Conservation (phyloP, 2,888 invertebrate species). For the Amphipyra berbera region DNA sequence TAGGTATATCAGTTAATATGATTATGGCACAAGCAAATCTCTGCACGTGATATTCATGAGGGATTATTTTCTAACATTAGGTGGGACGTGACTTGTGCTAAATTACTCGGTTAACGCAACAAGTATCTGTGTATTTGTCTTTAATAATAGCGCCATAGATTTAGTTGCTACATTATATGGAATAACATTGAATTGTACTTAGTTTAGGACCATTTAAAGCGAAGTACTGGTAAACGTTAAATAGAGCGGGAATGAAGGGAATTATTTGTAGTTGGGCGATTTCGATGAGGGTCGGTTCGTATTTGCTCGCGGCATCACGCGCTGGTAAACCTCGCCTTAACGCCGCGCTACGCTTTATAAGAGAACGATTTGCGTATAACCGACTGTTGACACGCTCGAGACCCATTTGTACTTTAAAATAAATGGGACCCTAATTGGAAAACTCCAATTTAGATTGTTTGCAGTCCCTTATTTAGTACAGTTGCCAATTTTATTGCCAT, state of each 20-base stretch:
- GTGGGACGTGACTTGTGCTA: constrained; percentile 64
- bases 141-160: constrained; percentile 44
- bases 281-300: constrained; percentile 68
- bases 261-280: constrained; percentile 73
- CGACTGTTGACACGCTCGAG: constrained; percentile 62
- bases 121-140: constrained; percentile 53
- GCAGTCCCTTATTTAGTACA: constrained; percentile 40
- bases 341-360: constrained; percentile 60
- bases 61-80: constrained; percentile 68
- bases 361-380: constrained; percentile 63
- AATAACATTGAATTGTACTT: constrained; percentile 55
- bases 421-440: constrained; percentile 62
- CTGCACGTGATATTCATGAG: constrained; percentile 57
- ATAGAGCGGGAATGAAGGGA: constrained; percentile 72
- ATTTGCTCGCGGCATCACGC: constrained; percentile 78
- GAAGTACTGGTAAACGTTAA: constrained; percentile 64
- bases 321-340: constrained; percentile 68
- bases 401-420: constrained; percentile 58
- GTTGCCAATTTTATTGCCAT: constrained; percentile 37
- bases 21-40: constrained; percentile 54
- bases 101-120: constrained; percentile 55
- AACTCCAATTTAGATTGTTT: constrained; percentile 56
- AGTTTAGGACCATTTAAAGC: constrained; percentile 50
- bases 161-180: constrained; percentile 35
- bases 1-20: constrained; percentile 33